phyloP scores from a whole-genome alignment of 2,113 vertebrate genomes.

The Alligator mississippiensis region DNA sequence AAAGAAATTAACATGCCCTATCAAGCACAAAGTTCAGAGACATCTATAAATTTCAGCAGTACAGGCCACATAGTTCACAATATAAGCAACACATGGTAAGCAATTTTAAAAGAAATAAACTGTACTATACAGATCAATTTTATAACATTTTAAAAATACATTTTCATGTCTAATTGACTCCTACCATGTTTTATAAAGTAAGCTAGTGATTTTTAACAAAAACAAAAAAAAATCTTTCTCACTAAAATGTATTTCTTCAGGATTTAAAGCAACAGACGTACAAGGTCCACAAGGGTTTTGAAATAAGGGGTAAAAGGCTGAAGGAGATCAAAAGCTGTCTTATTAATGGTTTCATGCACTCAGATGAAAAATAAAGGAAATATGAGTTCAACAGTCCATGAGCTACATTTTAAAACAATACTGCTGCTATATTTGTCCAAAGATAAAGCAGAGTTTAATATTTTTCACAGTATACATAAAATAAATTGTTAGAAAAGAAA shows the following conservation, averaged over 20 bases:
- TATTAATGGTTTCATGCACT: fast-evolving
- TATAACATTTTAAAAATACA: slow-evolving; percentile 3
- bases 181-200: not conserved
- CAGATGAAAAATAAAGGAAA: not conserved
- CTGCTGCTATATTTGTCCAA: not conserved
- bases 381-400: not conserved
- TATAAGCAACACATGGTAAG: not conserved
- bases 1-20: not conserved
- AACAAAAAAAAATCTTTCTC: not conserved
- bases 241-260: slow-evolving; percentile 22
- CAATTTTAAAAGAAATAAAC: not conserved
- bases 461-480: slow-evolving; percentile 18
- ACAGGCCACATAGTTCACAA: not conserved
- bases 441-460: slow-evolving; percentile 8
- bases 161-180: not conserved
- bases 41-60: not conserved
- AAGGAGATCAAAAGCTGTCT: slow-evolving; percentile 15
- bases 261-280: not conserved
- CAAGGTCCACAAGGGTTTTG: not conserved
- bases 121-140: not conserved
- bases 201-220: slow-evolving; percentile 19
- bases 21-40: not conserved
- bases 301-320: not conserved
- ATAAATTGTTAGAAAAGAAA: slow-evolving; percentile 37
- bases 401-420: slow-evolving; percentile 26